phyloP scores from a whole-genome alignment of 1,140 invertebrate species.

The Solenopsis fugax region DNA sequence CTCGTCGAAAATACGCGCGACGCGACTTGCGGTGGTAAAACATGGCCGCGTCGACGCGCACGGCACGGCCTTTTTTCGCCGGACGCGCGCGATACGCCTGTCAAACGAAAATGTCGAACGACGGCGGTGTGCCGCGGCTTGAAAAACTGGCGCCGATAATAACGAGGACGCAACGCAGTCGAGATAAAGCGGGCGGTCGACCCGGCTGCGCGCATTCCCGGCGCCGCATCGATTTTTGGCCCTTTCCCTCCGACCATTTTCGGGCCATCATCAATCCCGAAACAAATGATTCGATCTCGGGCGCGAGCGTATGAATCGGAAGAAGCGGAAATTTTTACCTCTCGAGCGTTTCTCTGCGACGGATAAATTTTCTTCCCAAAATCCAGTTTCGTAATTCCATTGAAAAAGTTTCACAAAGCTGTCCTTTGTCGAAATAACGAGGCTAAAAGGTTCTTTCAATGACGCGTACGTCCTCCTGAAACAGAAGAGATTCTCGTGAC shows the following conservation, averaged over 20 bases:
- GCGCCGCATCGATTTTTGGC: conserved; percentile 55
- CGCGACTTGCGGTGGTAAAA: conserved; percentile 56
- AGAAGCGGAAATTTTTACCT: conserved; percentile 12
- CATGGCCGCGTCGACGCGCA: conserved; percentile 48
- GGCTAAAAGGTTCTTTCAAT: neutral
- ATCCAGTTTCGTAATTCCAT: neutral
- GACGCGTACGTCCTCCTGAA: neutral
- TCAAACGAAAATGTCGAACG: conserved; percentile 64
- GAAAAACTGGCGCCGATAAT: conserved; percentile 74
- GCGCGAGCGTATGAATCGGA: neutral
- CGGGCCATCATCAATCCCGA: conserved; percentile 46
- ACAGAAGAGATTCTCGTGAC: conserved; percentile 1
- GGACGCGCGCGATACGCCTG: conserved; percentile 56
- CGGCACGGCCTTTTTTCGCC: conserved; percentile 51
- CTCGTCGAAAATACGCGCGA: conserved; percentile 34
- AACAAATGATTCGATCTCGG: conserved; percentile 59
- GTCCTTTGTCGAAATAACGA: conserved; percentile 32
- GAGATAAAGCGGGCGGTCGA: conserved; percentile 68
- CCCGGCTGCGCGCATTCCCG: conserved; percentile 48
- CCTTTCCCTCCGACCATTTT: conserved; percentile 9
- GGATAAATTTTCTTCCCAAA: conserved; percentile 40
- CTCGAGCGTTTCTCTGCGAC: neutral
- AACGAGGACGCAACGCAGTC: conserved; percentile 62
- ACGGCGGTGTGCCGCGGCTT: conserved; percentile 54
- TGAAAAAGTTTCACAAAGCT: conserved; percentile 17